Conservation (phyloP, 2,113 vertebrate species). For the Caloenas nicobarica region DNA sequence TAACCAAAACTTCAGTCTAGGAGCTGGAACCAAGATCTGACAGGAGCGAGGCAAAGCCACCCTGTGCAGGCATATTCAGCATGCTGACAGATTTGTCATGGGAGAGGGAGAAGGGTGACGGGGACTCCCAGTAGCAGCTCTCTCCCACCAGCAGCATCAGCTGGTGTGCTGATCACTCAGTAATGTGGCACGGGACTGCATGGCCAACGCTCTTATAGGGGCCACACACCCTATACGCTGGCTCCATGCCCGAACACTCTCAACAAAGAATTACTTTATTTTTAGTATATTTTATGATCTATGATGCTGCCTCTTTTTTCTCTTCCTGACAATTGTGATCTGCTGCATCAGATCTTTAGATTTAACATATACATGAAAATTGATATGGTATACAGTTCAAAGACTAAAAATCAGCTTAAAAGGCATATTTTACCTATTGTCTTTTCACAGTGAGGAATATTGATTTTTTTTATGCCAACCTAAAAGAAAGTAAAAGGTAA, state of each 20-base stretch:
- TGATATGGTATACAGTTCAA: not conserved
- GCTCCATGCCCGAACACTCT: not conserved
- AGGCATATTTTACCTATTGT: not conserved
- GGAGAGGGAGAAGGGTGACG: not conserved
- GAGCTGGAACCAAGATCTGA: not conserved
- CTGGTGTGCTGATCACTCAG: too few species aligned
- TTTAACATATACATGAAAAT: not conserved
- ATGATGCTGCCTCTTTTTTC: not conserved
- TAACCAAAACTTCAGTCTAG: not conserved
- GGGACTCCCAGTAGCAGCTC: too few species aligned
- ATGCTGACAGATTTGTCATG: fast-evolving
- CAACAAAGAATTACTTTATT: not conserved
- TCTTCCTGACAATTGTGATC: not conserved
- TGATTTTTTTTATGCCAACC: not conserved
- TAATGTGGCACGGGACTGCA: fast-evolving
- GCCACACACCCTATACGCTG: fast-evolving
- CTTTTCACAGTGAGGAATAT: not conserved
- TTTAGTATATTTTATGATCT: not conserved
- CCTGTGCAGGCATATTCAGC: not conserved
- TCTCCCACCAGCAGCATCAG: not conserved
- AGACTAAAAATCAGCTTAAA: not conserved
- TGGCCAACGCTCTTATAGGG: fast-evolving
- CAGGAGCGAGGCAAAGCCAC: fast-evolving
- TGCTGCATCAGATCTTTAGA: not conserved
- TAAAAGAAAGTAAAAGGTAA: not conserved